phyloP scores from a whole-genome alignment of 2,888 invertebrate species.

The Labia minor region DNA sequence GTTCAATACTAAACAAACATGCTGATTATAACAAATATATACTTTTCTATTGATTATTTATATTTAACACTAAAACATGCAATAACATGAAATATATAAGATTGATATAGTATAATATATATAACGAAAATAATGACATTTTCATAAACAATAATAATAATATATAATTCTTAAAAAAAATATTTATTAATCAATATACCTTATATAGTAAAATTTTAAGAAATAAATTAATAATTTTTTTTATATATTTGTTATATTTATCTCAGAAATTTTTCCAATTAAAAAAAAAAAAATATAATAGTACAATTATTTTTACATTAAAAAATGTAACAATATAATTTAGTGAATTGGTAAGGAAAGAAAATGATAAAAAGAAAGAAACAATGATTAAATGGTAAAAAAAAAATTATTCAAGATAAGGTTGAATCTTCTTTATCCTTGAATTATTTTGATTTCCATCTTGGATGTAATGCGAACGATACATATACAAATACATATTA shows the following conservation, averaged over 20 bases:
- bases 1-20: no score
- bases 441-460: neutral
- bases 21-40: no score
- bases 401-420: neutral
- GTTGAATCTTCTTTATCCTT: neutral
- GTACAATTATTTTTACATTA: constrained; percentile 13
- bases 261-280: neutral
- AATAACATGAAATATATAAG: constrained; percentile 16
- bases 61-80: no score
- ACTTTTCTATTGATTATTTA: no score
- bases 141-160: constrained; percentile 16
- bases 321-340: neutral
- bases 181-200: constrained; percentile 16
- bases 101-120: constrained; percentile 17
- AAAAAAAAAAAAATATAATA: neutral
- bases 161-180: constrained; percentile 16
- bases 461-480: neutral
- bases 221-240: constrained; percentile 18
- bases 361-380: constrained; percentile 7
- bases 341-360: neutral
- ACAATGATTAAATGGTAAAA: neutral
- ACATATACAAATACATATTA: neutral
- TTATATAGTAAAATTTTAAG: constrained; percentile 18
- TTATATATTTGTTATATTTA: neutral
- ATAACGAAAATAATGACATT: constrained; percentile 18